phyloP scores from a whole-genome alignment of 2,113 vertebrate genomes.

The Lepidiolamprologus cunningtoni region DNA sequence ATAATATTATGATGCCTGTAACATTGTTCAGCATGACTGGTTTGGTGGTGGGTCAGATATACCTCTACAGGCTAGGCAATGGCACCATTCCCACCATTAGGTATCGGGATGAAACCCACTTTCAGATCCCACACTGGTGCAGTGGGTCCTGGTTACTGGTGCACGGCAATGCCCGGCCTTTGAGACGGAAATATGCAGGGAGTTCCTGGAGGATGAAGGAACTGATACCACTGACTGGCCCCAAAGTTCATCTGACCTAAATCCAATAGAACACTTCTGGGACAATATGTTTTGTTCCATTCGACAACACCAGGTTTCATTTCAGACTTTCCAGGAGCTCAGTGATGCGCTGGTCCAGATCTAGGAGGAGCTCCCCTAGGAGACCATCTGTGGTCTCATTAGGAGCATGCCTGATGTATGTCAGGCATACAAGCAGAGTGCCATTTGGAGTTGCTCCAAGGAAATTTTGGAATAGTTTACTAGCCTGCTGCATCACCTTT shows the following conservation, averaged over 20 bases:
- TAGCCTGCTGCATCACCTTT: background rate
- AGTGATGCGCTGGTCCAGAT: background rate
- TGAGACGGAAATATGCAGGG: background rate
- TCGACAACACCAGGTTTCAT: background rate
- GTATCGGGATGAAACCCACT: background rate
- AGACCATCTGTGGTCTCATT: background rate
- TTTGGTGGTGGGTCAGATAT: background rate
- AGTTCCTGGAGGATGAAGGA: background rate
- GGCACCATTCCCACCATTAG: background rate
- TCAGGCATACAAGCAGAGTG: background rate
- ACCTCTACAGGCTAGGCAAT: background rate
- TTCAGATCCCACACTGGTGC: background rate
- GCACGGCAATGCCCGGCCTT: background rate
- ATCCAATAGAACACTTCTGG: background rate
- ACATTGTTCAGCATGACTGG: background rate
- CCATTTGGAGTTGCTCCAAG: background rate
- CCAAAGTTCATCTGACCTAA: background rate
- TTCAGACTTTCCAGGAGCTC: background rate
- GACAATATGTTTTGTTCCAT: background rate
- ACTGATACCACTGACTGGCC: background rate
- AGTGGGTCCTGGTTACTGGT: background rate
- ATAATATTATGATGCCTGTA: background rate
- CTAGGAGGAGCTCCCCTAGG: background rate
- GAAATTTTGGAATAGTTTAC: background rate
- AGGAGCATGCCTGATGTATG: background rate